These are phyloP conservation scores for Monodelphis domestica DNA, from an alignment of 2,797 vertebrate species.

Conservation along the genomic window DNA sequence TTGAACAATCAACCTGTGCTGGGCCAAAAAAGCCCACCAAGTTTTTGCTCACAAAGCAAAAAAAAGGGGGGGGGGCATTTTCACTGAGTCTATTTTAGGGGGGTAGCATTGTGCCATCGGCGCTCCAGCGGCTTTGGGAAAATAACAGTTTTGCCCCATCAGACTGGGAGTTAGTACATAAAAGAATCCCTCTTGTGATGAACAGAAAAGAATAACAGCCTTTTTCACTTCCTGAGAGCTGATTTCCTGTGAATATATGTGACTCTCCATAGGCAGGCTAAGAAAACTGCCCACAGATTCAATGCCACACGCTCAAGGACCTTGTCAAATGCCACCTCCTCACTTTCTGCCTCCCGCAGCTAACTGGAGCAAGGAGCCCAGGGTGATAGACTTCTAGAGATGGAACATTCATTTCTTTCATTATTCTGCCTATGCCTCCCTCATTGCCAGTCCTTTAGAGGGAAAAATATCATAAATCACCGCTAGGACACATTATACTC, in stretches of 20 bases:
- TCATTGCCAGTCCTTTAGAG: neutral
- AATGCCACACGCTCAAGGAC: neutral
- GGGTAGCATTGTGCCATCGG: slow-evolving; percentile 11
- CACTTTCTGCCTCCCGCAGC: neutral
- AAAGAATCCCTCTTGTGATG: slow-evolving; percentile 25
- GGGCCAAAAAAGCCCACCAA: neutral
- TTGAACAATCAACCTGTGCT: neutral
- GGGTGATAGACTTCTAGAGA: neutral
- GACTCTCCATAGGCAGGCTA: neutral
- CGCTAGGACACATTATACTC: neutral
- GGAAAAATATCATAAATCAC: neutral
- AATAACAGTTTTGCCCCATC: neutral
- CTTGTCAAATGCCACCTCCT: neutral
- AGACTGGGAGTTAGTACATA: neutral
- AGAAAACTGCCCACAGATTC: neutral
- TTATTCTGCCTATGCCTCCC: neutral
- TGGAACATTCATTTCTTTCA: neutral
- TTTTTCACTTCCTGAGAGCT: neutral
- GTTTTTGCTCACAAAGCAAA: slow-evolving; percentile 7
- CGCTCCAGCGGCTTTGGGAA: slow-evolving; percentile 1
- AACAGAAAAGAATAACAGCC: slow-evolving; percentile 55
- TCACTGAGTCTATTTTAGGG: neutral
- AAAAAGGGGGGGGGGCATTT: slow-evolving; percentile 44
- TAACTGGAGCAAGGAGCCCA: neutral
- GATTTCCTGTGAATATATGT: slow-evolving; percentile 50